Evolutionary conservation across 2,888 invertebrate genomes (phyloP), one percentile per base, ranked within the genome.

Genomic region (Lepidonotus clava): DNA sequence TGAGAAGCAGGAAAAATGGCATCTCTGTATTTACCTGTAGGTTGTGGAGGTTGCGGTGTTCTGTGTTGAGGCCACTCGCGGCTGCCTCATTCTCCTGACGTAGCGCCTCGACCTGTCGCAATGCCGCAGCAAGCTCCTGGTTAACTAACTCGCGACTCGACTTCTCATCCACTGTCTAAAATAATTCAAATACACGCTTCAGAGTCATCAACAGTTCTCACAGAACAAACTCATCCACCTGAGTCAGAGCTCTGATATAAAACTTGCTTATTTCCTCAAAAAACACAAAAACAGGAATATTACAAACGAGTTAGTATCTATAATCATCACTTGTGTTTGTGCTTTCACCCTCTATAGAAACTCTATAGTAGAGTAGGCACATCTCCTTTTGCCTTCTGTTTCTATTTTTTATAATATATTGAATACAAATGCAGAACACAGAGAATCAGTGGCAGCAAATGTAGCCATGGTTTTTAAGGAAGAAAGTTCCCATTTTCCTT

Each of bases 41-140:
- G 21, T 89, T 91, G 24, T 91, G 91, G 38, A 89, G 87, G 51
- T 86, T 86, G 67, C 89, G 89, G 85, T 90, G 89, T 85, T 92
- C 92, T 6, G 90, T 87, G 14, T 89, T 90, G 11, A 92, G 90
- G 88, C 90, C 92, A 76, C 89, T 90, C 41, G 89, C 84, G 46
- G 91, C 67, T 24, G 91, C 86, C 18, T 89, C 86, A 36, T 92
- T 90, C 46, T 92, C 91, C 71, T 91, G 91, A 41, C 90, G 89
- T n/a, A 92, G 84, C 21, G 90, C 46, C 46, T 92, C 92, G 32
- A 91, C 66, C 77, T 90, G 90, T 84, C 91, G 91, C 53, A 87
- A 87, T 38, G 89, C 67, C 8, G 87, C 77, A 5, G 85, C 88
- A 41, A 90, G 87, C 46, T 93, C 91, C 61, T 92, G 91, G 85